These are phyloP conservation scores for Idaea straminata DNA, from an alignment of 2,888 invertebrate genomes.

Conservation along the genomic window DNA sequence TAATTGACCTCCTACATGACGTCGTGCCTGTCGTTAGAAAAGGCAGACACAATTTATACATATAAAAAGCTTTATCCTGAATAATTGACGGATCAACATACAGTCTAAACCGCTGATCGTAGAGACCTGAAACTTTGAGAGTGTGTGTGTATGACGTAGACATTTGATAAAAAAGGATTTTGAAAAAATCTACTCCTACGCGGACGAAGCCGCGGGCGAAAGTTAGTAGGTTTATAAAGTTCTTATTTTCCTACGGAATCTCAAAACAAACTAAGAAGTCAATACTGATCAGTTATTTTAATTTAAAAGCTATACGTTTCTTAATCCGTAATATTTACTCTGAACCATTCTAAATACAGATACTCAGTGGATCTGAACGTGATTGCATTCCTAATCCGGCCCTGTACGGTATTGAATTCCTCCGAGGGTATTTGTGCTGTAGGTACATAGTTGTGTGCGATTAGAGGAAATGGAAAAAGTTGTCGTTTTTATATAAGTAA, in stretches of 20 bases:
- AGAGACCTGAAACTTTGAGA: no score
- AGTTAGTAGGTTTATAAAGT: not conserved
- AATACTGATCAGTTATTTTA: not conserved
- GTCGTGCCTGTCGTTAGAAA: no score
- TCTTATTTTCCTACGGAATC: not conserved
- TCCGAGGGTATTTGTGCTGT: slow-evolving; percentile 43
- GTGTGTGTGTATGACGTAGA: no score
- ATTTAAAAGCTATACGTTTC: not conserved
- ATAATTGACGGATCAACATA: no score
- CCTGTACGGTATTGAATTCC: slow-evolving; percentile 40
- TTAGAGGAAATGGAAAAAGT: slow-evolving; percentile 63
- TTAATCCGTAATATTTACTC: not conserved
- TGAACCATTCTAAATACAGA: not conserved
- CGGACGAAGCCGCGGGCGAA: not conserved
- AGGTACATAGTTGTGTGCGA: slow-evolving; percentile 46
- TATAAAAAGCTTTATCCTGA: no score
- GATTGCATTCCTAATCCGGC: slow-evolving; percentile 23
- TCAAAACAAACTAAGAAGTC: not conserved
- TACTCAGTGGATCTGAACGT: not conserved
- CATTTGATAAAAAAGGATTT: no score
- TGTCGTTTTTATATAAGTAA: slow-evolving; percentile 45
- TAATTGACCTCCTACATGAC: no score
- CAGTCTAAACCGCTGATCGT: no score
- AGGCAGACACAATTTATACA: no score
- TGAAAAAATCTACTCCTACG: no score